Conservation (phyloP, 2,888 invertebrate species). For the Blastobasis adustella region DNA sequence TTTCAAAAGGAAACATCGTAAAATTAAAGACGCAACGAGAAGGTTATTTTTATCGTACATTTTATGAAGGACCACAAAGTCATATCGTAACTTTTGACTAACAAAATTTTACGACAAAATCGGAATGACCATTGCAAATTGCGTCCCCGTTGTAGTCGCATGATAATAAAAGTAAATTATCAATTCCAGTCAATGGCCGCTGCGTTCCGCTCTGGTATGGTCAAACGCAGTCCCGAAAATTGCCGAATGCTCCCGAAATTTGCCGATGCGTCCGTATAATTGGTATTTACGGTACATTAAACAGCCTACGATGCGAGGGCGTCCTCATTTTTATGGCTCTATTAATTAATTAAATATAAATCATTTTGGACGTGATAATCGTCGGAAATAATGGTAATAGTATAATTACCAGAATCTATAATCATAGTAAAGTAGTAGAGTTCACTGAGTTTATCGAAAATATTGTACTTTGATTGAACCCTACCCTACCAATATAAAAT, state of each 20-base stretch:
- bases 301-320: constrained; percentile 29
- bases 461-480: too few relatives aligned
- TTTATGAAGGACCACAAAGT: background rate
- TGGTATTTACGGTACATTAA: constrained; percentile 67
- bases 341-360: constrained; percentile 18
- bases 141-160: constrained; percentile 35
- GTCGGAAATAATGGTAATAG: too few relatives aligned
- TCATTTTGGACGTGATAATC: background rate
- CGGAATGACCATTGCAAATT: constrained; percentile 38
- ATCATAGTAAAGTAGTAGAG: too few relatives aligned
- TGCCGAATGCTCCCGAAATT: constrained; percentile 49
- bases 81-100: constrained; percentile 23
- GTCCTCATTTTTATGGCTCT: constrained; percentile 42
- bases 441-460: too few relatives aligned
- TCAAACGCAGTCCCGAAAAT: constrained; percentile 27
- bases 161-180: constrained; percentile 63
- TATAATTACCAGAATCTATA: too few relatives aligned
- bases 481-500: too few relatives aligned
- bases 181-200: constrained; percentile 46
- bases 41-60: too few relatives aligned
- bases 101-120: constrained; percentile 39
- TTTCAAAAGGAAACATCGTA: too few relatives aligned
- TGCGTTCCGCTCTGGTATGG: constrained; percentile 36
- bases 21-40: too few relatives aligned
- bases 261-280: constrained; percentile 52